Percentiles rank a stretch among this genome's conserved stretches.
These are phyloP conservation scores for Archips crataeganus DNA, from an alignment of 2,888 invertebrate species.

Conservation along the genomic window DNA sequence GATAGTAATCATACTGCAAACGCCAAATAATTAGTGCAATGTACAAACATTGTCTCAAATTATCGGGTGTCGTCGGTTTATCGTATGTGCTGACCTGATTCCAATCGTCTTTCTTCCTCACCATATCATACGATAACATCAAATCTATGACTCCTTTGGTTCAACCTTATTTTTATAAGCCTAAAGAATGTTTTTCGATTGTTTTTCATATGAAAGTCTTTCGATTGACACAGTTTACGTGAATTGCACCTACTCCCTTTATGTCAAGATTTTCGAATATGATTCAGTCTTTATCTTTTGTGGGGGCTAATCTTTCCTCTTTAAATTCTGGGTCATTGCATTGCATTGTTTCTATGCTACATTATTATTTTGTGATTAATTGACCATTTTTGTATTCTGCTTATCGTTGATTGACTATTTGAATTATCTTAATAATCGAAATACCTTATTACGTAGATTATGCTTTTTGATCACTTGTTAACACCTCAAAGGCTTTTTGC, in stretches of 20 bases:
- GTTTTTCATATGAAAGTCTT: slow-evolving; percentile 28
- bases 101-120: slow-evolving; percentile 57
- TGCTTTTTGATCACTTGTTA: neutral
- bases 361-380: neutral
- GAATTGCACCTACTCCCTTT: slow-evolving; percentile 56
- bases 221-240: slow-evolving; percentile 61
- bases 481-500: neutral
- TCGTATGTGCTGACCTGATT: slow-evolving; percentile 74
- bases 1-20: slow-evolving; percentile 13
- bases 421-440: neutral
- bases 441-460: neutral
- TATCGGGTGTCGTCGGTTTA: slow-evolving; percentile 36
- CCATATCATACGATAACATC: slow-evolving; percentile 63
- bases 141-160: slow-evolving; percentile 40
- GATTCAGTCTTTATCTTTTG: slow-evolving; percentile 26
- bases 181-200: slow-evolving; percentile 53
- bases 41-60: slow-evolving; percentile 19
- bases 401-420: neutral
- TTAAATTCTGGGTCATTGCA: slow-evolving; percentile 35
- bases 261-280: slow-evolving; percentile 57
- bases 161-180: slow-evolving; percentile 46
- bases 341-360: slow-evolving; percentile 6
- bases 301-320: slow-evolving; percentile 35
- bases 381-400: neutral
- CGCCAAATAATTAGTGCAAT: slow-evolving; percentile 17